These are phyloP conservation scores for Phacellophora camtschatica DNA, from an alignment of 30 jellyfish, hydroid and myxozoan genomes.

Conservation along the genomic window DNA sequence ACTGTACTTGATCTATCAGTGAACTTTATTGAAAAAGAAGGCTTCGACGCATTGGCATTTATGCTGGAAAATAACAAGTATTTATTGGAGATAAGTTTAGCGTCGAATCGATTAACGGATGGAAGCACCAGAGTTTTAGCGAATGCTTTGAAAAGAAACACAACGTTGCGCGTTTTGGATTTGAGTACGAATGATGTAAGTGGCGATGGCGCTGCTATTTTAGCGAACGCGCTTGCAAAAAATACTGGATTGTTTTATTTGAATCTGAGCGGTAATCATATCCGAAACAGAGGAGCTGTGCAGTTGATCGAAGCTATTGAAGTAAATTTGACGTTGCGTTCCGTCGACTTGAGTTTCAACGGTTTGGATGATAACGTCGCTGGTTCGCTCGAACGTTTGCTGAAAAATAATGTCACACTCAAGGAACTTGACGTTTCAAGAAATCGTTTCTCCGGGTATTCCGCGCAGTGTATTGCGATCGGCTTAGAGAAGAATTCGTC, in stretches of 20 bases:
- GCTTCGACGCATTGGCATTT: slow-evolving; percentile 17
- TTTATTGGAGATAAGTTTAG: slow-evolving; percentile 49
- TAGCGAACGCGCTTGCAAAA: slow-evolving; percentile 22
- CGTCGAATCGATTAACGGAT: slow-evolving; percentile 13
- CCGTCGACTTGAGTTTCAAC: slow-evolving; percentile 39
- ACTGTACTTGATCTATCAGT: slow-evolving; percentile 47
- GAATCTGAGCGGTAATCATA: slow-evolving; percentile 35
- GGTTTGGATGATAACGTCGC: slow-evolving; percentile 58
- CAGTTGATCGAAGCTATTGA: slow-evolving; percentile 5
- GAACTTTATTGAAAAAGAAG: slow-evolving; percentile 33
- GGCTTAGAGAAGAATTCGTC: slow-evolving; percentile 56
- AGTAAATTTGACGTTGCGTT: slow-evolving; percentile 14
- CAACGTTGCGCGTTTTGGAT: slow-evolving; percentile 24
- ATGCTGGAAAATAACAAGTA: slow-evolving; percentile 8
- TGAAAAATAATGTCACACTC: slow-evolving; percentile 1
- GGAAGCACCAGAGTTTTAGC: background rate
- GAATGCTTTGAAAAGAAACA: slow-evolving; percentile 18
- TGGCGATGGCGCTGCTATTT: slow-evolving; percentile 13
- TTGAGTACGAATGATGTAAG: slow-evolving; percentile 22
- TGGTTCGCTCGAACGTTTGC: background rate
- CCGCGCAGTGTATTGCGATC: slow-evolving; percentile 36
- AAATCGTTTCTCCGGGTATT: slow-evolving; percentile 21
- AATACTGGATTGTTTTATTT: slow-evolving; percentile 10
- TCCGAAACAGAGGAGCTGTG: slow-evolving; percentile 21
- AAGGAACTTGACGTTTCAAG: slow-evolving; percentile 48